A percentile compares a stretch with the other conserved stretches of the same genome.
phyloP scores from a whole-genome alignment of 2,888 invertebrate genomes.

The Scrobipalpa atriplicella region DNA sequence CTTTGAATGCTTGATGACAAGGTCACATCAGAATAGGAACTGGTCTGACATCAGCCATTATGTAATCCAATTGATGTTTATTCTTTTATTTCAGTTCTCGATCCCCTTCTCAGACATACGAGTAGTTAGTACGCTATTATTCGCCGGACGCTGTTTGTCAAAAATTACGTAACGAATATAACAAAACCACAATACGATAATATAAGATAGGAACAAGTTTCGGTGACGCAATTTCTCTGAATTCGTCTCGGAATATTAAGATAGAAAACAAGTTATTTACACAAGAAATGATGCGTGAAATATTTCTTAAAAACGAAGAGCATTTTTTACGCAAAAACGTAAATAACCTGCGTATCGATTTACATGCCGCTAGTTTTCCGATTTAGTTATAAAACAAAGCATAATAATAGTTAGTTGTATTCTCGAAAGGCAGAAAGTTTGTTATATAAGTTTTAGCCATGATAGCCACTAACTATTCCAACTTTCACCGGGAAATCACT shows the following conservation, averaged over 20 bases:
- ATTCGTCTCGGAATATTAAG: background rate
- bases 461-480: conserved; percentile 25
- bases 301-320: background rate
- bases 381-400: background rate
- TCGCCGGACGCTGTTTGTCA: conserved; percentile 1
- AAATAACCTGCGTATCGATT: background rate
- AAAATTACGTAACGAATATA: conserved; percentile 6
- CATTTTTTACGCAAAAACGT: background rate
- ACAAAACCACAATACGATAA: background rate
- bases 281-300: background rate
- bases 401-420: background rate
- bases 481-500: conserved; percentile 28
- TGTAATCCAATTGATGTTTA: conserved; percentile 45
- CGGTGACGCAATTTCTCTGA: background rate
- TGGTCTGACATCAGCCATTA: conserved; percentile 56
- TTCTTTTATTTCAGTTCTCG: conserved; percentile 58
- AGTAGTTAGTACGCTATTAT: too few relatives aligned
- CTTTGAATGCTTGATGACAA: conserved; percentile 66
- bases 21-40: conserved; percentile 63
- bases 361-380: background rate
- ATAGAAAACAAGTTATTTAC: background rate
- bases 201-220: conserved; percentile 5
- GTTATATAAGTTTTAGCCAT: conserved; percentile 29
- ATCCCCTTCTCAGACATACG: conserved; percentile 14
- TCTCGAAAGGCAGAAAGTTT: conserved; percentile 27